phyloP scores from a whole-genome alignment of 53 echinoderm and acorn worm species.

The Apostichopus leukothele region DNA sequence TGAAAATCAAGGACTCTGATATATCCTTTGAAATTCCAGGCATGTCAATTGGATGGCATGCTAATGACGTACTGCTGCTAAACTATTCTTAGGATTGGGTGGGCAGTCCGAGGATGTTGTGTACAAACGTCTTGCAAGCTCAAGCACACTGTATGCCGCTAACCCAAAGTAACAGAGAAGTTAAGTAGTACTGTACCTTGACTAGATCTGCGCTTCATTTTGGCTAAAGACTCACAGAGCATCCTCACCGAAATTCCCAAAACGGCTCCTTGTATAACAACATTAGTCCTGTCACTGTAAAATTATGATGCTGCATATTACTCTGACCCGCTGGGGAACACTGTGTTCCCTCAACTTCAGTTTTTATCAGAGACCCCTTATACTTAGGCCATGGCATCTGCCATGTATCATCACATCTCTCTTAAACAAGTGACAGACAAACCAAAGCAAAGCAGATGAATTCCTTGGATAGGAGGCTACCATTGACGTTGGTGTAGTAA shows the following conservation, averaged over 20 bases:
- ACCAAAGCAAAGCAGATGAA: background rate
- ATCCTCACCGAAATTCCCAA: slow-evolving; percentile 5
- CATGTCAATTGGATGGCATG: slow-evolving; percentile 30
- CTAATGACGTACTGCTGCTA: slow-evolving; percentile 31
- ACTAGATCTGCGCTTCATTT: slow-evolving; percentile 19
- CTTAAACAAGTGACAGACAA: slow-evolving; percentile 12
- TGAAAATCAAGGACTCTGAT: background rate
- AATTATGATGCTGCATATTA: background rate
- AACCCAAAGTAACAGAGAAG: background rate
- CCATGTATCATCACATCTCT: slow-evolving; percentile 19
- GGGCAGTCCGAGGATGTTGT: background rate
- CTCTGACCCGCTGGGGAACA: slow-evolving; percentile 37
- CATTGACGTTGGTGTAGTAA: background rate
- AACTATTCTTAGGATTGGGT: background rate
- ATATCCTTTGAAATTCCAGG: slow-evolving; percentile 25
- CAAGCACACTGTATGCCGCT: background rate
- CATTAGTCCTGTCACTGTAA: slow-evolving; percentile 26
- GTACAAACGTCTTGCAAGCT: background rate
- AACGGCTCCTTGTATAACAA: slow-evolving; percentile 20
- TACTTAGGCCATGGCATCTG: slow-evolving; percentile 40
- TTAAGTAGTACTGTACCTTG: slow-evolving; percentile 20
- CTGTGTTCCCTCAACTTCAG: slow-evolving; percentile 17
- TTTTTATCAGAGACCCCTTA: background rate
- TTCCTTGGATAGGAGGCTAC: slow-evolving; percentile 1
- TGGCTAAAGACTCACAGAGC: slow-evolving; percentile 13